Percentiles rank a stretch among this genome's conserved stretches.
Conservation (phyloP, 2,888 invertebrate species). For the Bombylius discolor region DNA sequence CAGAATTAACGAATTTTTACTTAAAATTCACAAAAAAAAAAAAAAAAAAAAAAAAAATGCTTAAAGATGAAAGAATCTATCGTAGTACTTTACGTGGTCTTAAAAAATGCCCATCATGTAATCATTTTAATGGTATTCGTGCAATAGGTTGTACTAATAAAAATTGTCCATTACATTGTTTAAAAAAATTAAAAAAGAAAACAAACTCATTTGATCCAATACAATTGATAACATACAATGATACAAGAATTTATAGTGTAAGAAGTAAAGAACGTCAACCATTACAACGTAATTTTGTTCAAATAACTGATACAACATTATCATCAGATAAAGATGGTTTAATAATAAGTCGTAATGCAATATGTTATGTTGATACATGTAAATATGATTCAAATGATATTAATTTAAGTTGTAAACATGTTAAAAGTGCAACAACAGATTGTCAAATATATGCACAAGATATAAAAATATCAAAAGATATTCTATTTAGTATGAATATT, state of each 20-base stretch:
- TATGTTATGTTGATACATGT: constrained; percentile 26
- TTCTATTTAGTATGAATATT: constrained; percentile 29
- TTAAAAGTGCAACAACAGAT: constrained; percentile 19
- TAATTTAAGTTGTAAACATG: constrained; percentile 26
- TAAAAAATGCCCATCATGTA: constrained; percentile 61
- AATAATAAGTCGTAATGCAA: constrained; percentile 25
- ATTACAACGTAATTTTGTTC: constrained; percentile 62
- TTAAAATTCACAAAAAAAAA: no score
- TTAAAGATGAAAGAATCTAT: background rate
- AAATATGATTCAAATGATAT: constrained; percentile 21
- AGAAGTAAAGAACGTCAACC: constrained; percentile 53
- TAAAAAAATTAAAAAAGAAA: background rate
- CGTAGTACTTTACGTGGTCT: constrained; percentile 43
- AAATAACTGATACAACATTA: constrained; percentile 37
- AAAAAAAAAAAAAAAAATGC: background rate
- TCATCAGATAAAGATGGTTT: constrained; percentile 30
- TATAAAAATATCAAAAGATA: constrained; percentile 23
- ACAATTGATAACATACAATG: constrained; percentile 45
- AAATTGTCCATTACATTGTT: constrained; percentile 39
- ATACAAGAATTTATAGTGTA: constrained; percentile 53
- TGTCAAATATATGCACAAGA: constrained; percentile 22
- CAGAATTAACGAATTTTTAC: no score
- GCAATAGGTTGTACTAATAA: constrained; percentile 62
- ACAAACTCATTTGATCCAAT: constrained; percentile 24
- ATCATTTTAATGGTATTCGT: constrained; percentile 60